Evolutionary conservation across 2,113 vertebrate species (phyloP).

Genomic region (Ictidomys tridecemlineatus): DNA sequence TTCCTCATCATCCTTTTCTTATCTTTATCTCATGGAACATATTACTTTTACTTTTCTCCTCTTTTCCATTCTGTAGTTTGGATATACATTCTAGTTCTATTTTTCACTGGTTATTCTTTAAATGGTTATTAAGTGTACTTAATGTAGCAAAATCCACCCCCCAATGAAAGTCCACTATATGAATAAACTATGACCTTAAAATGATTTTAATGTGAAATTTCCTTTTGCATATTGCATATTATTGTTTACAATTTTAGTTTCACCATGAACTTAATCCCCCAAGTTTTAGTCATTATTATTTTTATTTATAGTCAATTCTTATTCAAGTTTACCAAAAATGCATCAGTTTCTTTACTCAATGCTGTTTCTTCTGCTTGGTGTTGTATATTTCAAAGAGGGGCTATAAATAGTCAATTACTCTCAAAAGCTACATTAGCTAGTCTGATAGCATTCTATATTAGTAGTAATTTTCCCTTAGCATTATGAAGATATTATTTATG

Average conservation of each 20-base stretch:
- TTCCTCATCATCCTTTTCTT: not conserved
- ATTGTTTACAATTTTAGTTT: not conserved
- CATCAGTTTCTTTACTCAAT: not conserved
- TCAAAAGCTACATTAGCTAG: not conserved
- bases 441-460: not conserved
- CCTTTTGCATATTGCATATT: not conserved
- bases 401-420: not conserved
- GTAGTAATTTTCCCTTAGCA: not conserved
- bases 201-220: not conserved
- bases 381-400: not conserved
- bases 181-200: not conserved
- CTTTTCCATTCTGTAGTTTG: not conserved
- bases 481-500: conserved; percentile 9
- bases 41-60: not conserved
- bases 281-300: not conserved
- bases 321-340: not conserved
- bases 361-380: not conserved
- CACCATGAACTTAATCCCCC: not conserved
- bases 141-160: not conserved
- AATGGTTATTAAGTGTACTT: not conserved
- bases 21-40: not conserved
- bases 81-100: not conserved
- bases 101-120: conserved; percentile 5
- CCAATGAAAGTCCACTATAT: not conserved
- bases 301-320: not conserved